These are phyloP conservation scores for Lanius ludovicianus DNA, from an alignment of 2,113 vertebrate species.

Conservation along the genomic window DNA sequence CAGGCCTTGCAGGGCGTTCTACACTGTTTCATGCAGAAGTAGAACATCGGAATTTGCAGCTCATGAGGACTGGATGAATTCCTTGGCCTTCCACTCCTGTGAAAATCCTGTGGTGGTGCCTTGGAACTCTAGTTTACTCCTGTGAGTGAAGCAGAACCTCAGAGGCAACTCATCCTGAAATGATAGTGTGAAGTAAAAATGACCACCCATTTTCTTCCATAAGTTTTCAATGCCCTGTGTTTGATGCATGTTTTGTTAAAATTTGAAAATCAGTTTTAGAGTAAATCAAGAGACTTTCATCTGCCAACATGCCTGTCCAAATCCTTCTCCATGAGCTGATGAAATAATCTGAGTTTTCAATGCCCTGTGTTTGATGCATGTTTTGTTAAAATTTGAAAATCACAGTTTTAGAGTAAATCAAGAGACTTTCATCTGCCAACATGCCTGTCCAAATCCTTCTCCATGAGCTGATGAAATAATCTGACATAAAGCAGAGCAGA, in stretches of 20 bases:
- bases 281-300: slow-evolving; percentile 1
- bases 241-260: not conserved
- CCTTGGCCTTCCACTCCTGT: not conserved
- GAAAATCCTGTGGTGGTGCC: not conserved
- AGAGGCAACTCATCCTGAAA: not conserved
- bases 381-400: not conserved
- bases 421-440: slow-evolving; percentile 6
- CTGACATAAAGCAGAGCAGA: slow-evolving; percentile 46
- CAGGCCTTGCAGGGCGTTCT: not conserved
- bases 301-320: not conserved
- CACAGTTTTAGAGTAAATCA: not conserved
- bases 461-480: slow-evolving; percentile 29
- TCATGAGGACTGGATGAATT: not conserved
- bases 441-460: not conserved
- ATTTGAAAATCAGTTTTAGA: not conserved
- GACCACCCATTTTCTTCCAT: not conserved
- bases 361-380: not conserved
- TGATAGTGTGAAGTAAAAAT: not conserved
- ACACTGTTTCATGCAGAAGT: not conserved
- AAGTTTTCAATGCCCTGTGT: not conserved
- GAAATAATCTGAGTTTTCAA: slow-evolving; percentile 26
- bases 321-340: slow-evolving; percentile 22
- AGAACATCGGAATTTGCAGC: not conserved
- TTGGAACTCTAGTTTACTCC: not conserved
- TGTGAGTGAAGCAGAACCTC: not conserved